A percentile compares a stretch with the other conserved stretches of the same genome.
These are phyloP conservation scores for Galeopterus variegatus DNA, from an alignment of 2,113 vertebrate species.

Conservation along the genomic window DNA sequence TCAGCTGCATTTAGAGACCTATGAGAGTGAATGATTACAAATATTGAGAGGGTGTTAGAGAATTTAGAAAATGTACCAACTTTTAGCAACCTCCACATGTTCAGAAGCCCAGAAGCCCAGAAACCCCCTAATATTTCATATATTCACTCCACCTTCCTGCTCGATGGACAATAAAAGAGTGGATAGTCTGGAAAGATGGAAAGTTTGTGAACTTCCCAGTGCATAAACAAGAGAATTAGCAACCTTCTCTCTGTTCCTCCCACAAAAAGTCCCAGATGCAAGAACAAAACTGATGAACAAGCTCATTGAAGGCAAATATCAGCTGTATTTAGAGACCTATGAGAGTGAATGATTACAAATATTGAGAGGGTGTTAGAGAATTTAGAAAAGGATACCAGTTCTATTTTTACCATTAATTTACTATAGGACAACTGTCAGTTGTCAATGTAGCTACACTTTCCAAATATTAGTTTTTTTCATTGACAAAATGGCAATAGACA, in stretches of 20 bases:
- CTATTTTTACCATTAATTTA: neutral
- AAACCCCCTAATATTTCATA: neutral
- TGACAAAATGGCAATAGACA: neutral
- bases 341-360: neutral
- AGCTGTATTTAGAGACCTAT: neutral
- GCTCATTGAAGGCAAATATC: neutral
- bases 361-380: neutral
- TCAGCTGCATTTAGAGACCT: neutral
- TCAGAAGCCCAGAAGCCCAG: too few relatives aligned
- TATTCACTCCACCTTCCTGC: neutral
- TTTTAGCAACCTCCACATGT: too few relatives aligned
- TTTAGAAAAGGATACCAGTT: neutral
- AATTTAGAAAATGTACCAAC: neutral
- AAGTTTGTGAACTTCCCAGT: neutral
- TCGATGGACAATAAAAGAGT: neutral
- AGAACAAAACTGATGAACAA: slow-evolving; percentile 1
- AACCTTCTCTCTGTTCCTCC: neutral
- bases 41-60: neutral
- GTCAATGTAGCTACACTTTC: neutral
- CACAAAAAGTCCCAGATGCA: neutral
- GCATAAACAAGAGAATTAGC: neutral
- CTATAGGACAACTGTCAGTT: neutral
- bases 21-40: neutral
- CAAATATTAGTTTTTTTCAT: neutral
- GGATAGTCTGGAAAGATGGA: neutral